These are phyloP conservation scores for Mugil cephalus DNA, from an alignment of 2,113 vertebrate genomes.

Conservation along the genomic window DNA sequence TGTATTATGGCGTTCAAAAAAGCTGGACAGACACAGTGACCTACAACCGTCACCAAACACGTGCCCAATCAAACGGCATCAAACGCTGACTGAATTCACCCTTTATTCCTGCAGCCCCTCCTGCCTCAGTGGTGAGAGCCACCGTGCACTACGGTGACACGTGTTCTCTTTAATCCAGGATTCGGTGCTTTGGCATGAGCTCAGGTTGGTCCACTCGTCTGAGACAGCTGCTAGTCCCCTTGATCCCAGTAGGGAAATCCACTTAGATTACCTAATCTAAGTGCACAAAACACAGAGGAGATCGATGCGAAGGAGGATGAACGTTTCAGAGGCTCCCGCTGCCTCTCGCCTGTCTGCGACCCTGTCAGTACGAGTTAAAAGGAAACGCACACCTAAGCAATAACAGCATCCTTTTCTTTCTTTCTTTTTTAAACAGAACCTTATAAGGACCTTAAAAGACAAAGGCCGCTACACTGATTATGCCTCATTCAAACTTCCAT, in stretches of 20 bases:
- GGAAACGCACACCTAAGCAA: conserved; percentile 2
- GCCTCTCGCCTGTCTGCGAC: conserved; percentile 10
- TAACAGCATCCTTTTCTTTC: too few species aligned
- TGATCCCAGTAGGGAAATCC: conserved; percentile 81
- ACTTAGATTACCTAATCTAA: conserved; percentile 81
- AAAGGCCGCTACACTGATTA: neutral
- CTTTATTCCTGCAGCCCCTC: conserved; percentile 24
- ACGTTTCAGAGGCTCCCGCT: conserved; percentile 19
- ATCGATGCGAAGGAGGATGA: conserved; percentile 44
- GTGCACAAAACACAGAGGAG: conserved; percentile 45
- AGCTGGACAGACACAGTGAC: conserved; percentile 58
- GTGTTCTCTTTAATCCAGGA: conserved; percentile 78
- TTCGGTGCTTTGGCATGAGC: conserved; percentile 75
- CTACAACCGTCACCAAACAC: conserved; percentile 34
- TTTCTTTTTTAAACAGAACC: too few species aligned
- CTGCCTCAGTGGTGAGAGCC: conserved; percentile 11
- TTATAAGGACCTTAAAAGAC: neutral
- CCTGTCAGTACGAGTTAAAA: conserved; percentile 9
- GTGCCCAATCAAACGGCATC: conserved; percentile 10
- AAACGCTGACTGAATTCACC: neutral
- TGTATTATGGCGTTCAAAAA: conserved; percentile 59
- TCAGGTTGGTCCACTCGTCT: conserved; percentile 67
- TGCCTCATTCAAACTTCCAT: neutral
- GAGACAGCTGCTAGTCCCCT: conserved; percentile 79
- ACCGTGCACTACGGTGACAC: conserved; percentile 29